phyloP scores from a whole-genome alignment of 2,113 vertebrate genomes.

The Aspidoscelis tigris region DNA sequence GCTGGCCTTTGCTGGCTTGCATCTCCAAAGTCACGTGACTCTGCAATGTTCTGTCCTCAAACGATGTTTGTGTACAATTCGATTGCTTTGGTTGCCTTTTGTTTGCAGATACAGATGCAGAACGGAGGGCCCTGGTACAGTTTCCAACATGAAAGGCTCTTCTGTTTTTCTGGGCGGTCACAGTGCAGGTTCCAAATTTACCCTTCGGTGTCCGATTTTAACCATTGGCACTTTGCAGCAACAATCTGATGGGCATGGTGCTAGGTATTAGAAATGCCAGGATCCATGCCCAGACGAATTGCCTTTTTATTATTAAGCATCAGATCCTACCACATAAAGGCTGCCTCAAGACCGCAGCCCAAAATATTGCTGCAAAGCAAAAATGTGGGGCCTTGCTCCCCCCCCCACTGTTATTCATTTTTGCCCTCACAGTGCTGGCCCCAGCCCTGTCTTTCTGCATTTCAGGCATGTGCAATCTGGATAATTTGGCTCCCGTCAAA shows the following conservation, averaged over 20 bases:
- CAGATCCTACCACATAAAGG: no score
- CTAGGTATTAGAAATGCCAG: neutral
- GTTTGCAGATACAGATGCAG: constrained; percentile 14
- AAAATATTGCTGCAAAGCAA: no score
- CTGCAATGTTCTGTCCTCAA: constrained; percentile 28
- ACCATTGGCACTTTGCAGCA: neutral
- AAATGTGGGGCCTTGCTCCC: no score
- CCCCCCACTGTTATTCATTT: no score
- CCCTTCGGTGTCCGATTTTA: neutral
- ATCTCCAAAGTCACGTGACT: constrained; percentile 4
- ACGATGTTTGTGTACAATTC: constrained; percentile 13
- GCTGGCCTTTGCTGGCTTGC: neutral
- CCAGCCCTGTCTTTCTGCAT: no score
- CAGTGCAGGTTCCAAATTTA: neutral
- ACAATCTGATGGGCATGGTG: neutral
- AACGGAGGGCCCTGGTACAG: neutral
- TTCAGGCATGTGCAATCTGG: no score
- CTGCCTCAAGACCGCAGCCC: no score
- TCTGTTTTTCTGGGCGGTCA: neutral
- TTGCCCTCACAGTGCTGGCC: no score
- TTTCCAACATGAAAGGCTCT: constrained; percentile 9
- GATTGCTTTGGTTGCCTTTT: constrained; percentile 8
- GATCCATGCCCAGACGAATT: neutral
- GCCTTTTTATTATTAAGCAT: neutral
- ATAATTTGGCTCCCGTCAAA: no score